phyloP scores from a whole-genome alignment of 1,140 invertebrate species.

The Antheraea mylitta region DNA sequence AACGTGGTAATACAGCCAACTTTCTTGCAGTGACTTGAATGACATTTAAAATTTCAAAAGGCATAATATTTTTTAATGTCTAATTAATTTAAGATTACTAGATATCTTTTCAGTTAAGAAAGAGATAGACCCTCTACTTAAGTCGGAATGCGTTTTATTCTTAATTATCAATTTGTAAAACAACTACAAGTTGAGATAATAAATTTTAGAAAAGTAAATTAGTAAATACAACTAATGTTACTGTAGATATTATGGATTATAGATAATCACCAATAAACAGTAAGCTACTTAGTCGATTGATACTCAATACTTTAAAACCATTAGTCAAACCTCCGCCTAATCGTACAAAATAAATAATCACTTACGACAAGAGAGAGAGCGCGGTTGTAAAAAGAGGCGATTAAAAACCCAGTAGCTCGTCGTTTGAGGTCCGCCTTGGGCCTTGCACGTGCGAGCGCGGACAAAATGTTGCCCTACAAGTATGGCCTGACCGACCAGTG shows the following conservation, averaged over 20 bases:
- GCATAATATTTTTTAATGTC: no score
- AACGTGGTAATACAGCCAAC: no score
- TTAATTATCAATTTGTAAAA: neutral
- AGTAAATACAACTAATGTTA: neutral
- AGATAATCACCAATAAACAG: neutral
- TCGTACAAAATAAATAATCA: slow-evolving; percentile 24
- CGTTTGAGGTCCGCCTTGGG: slow-evolving; percentile 37
- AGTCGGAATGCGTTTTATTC: neutral
- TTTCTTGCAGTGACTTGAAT: no score
- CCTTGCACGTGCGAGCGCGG: slow-evolving; percentile 55
- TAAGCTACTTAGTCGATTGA: slow-evolving; percentile 1
- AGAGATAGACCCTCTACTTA: neutral
- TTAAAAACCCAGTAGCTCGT: slow-evolving; percentile 67
- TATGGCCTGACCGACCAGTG: slow-evolving; percentile 21
- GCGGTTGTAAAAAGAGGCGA: slow-evolving; percentile 41
- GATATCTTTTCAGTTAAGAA: no score
- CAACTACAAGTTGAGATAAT: neutral
- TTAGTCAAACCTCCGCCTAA: slow-evolving; percentile 17
- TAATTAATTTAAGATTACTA: no score
- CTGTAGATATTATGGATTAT: neutral
- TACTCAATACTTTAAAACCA: neutral
- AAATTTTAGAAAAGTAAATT: neutral
- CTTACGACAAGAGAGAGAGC: slow-evolving; percentile 33
- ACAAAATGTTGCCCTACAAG: slow-evolving; percentile 39
- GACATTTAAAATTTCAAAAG: no score